Conservation (phyloP, 2,113 vertebrate genomes). For the Phrynocephalus versicolor region DNA sequence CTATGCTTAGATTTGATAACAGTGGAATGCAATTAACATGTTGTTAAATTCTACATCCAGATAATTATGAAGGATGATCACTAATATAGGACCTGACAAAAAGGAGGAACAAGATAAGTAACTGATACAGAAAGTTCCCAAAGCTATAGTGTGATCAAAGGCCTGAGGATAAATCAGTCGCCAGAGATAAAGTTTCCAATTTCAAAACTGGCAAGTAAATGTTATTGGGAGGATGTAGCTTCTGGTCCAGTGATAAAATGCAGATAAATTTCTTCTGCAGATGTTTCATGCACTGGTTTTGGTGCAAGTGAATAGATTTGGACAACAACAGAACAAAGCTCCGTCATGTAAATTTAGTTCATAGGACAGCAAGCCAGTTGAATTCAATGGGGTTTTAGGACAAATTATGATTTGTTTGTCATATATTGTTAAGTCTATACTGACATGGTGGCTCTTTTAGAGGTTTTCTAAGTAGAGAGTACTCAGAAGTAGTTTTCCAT, state of each 20-base stretch:
- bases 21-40: neutral
- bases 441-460: too few species aligned
- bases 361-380: neutral
- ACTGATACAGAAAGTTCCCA: conserved; percentile 17
- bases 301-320: neutral
- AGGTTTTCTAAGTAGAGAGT: too few species aligned
- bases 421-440: too few species aligned
- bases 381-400: too few species aligned
- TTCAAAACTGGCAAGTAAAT: neutral
- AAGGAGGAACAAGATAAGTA: conserved; percentile 4
- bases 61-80: conserved; percentile 17
- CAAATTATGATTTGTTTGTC: too few species aligned
- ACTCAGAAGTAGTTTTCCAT: too few species aligned
- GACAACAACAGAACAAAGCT: neutral
- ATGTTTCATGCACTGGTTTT: neutral
- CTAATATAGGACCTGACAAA: conserved; percentile 2
- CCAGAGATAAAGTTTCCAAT: neutral
- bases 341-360: neutral
- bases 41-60: conserved; percentile 2
- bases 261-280: neutral
- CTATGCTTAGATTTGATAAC: neutral
- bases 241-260: neutral
- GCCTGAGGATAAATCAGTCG: neutral
- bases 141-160: neutral
- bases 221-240: neutral